Percentiles rank a stretch among this genome's conserved stretches.
These are phyloP conservation scores for Percopsis transmontana DNA, from an alignment of 2,113 vertebrate species.

Conservation along the genomic window DNA sequence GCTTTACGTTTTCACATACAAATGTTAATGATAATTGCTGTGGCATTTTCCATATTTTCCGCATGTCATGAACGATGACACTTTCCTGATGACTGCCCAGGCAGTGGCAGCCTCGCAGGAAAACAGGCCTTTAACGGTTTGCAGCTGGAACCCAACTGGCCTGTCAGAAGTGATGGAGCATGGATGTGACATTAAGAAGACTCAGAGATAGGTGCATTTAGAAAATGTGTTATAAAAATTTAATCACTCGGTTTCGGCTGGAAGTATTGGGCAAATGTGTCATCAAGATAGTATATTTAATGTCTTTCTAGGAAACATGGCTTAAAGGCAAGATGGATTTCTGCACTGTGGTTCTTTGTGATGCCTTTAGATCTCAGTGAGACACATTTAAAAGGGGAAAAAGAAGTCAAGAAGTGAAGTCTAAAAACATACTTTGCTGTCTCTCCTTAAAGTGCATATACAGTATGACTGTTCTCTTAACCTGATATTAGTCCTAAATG, in stretches of 20 bases:
- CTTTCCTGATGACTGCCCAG: constrained; percentile 16
- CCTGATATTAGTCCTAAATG: too few relatives aligned
- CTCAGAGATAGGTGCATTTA: constrained; percentile 65
- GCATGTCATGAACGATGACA: neutral
- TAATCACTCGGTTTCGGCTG: constrained; percentile 50
- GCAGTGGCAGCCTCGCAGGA: constrained; percentile 8
- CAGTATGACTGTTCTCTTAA: too few relatives aligned
- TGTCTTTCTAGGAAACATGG: constrained; percentile 50
- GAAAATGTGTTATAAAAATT: constrained; percentile 65
- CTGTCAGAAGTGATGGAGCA: constrained; percentile 66
- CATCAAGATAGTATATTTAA: constrained; percentile 66
- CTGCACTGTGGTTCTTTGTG: neutral
- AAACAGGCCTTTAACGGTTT: constrained; percentile 38
- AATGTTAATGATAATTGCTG: constrained; percentile 13
- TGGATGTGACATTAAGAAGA: constrained; percentile 72
- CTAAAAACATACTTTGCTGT: neutral
- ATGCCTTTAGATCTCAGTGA: neutral
- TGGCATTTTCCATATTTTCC: neutral
- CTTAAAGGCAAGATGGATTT: constrained; percentile 8
- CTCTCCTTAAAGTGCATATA: too few relatives aligned
- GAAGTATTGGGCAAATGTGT: constrained; percentile 58
- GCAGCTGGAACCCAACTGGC: constrained; percentile 37
- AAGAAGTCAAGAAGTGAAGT: neutral
- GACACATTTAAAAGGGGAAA: neutral
- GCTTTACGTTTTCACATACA: constrained; percentile 1